phyloP scores from a whole-genome alignment of 2,888 invertebrate species.

The Ophion obscuratus region DNA sequence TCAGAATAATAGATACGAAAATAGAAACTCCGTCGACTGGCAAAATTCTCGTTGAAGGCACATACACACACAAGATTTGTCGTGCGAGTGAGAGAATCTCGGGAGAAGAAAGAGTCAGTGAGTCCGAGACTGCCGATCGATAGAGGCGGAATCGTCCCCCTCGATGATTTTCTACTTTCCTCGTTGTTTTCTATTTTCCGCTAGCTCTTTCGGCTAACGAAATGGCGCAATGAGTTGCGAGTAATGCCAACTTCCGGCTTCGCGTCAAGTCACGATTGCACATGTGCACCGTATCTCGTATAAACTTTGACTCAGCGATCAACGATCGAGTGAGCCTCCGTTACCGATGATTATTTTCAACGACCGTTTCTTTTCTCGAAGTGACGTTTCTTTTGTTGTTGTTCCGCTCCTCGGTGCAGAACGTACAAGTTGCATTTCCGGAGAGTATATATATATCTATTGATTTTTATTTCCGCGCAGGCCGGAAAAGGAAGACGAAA shows the following conservation, averaged over 20 bases:
- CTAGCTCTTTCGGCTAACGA: constrained; percentile 40
- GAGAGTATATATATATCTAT: not conserved
- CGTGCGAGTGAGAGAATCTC: constrained; percentile 58
- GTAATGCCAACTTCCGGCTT: constrained; percentile 48
- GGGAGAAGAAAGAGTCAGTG: constrained; percentile 70
- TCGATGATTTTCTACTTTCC: not conserved
- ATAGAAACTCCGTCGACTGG: constrained; percentile 77
- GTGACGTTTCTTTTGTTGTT: not conserved
- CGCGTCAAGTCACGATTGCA: constrained; percentile 34
- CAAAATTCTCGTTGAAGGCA: constrained; percentile 46
- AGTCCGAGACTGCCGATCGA: constrained; percentile 74
- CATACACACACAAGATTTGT: not conserved
- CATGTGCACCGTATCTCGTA: constrained; percentile 13
- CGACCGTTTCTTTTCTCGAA: not conserved
- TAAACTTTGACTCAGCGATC: constrained; percentile 44
- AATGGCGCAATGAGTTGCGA: constrained; percentile 40
- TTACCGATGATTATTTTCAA: constrained; percentile 2
- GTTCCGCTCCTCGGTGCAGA: not conserved
- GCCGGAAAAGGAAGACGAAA: constrained; percentile 80
- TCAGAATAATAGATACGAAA: constrained; percentile 82
- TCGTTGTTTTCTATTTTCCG: constrained; percentile 31
- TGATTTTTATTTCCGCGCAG: constrained; percentile 65
- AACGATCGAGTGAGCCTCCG: constrained; percentile 35
- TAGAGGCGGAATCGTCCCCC: constrained; percentile 63
- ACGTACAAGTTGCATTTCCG: not conserved